Conservation (phyloP, 1,140 invertebrate genomes). For the Leptinotarsa defecta region DNA sequence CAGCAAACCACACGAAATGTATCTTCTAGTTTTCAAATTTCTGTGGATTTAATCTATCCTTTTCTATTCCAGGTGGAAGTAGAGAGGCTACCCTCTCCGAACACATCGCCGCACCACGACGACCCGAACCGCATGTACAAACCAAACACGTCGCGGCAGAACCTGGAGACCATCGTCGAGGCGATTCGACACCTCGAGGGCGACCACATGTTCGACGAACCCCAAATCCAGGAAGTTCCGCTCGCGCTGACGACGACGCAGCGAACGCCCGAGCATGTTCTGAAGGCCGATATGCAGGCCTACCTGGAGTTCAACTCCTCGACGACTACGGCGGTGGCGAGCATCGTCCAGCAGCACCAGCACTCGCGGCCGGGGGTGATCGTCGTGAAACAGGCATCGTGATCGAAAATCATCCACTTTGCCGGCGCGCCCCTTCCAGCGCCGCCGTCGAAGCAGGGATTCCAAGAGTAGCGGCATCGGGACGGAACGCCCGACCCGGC, state of each 20-base stretch:
- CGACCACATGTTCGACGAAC: conserved; percentile 85
- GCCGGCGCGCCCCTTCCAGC: conserved; percentile 32
- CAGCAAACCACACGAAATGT: too few species aligned
- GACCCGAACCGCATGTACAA: conserved; percentile 66
- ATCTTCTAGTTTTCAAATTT: not conserved
- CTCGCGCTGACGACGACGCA: conserved; percentile 77
- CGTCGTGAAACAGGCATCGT: conserved; percentile 77
- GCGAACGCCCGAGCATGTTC: conserved; percentile 58
- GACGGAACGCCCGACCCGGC: not conserved
- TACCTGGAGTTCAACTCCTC: conserved; percentile 64
- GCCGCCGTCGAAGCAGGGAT: conserved; percentile 10
- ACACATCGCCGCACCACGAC: conserved; percentile 62
- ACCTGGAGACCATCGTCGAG: conserved; percentile 96
- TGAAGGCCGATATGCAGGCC: conserved; percentile 67
- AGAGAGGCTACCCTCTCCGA: conserved; percentile 69
- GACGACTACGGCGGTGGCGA: not conserved
- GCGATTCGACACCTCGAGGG: conserved; percentile 96
- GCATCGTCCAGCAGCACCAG: conserved; percentile 57
- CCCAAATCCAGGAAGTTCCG: conserved; percentile 68
- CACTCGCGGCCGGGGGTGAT: conserved; percentile 84
- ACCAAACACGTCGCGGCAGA: conserved; percentile 85
- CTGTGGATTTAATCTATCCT: not conserved
- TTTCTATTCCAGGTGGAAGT: conserved; percentile 66
- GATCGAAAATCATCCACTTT: conserved; percentile 52
- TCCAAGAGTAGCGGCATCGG: conserved; percentile 14